Evolutionary conservation across 2,113 vertebrate genomes (phyloP).

Genomic region (Leptobrachium leishanense): DNA sequence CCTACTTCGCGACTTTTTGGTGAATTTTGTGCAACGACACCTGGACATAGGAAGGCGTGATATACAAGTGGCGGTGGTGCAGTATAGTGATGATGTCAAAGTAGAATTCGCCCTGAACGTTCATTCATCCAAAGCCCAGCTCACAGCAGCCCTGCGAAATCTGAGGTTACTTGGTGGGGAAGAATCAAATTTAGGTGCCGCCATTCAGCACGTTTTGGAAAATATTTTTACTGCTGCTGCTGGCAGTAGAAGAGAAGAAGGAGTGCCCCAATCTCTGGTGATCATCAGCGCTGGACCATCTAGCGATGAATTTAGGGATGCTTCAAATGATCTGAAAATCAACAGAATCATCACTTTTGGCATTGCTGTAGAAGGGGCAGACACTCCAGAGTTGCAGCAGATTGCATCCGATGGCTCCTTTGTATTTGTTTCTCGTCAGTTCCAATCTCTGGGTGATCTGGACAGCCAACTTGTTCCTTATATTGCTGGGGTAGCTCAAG

Average conservation of each 20-base stretch:
- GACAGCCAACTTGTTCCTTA: slow-evolving; percentile 77
- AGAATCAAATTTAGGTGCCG: slow-evolving; percentile 83
- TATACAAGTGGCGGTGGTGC: slow-evolving; percentile 86
- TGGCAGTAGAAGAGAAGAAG: slow-evolving; percentile 90
- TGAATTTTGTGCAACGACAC: slow-evolving; percentile 83
- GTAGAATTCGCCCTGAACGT: slow-evolving; percentile 85
- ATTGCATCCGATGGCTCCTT: slow-evolving; percentile 83
- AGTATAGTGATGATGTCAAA: slow-evolving; percentile 80
- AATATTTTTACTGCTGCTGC: slow-evolving; percentile 78
- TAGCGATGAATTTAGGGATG: slow-evolving; percentile 84
- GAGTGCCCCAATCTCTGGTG: slow-evolving; percentile 86
- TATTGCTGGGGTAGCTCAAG: slow-evolving; percentile 84
- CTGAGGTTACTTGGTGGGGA: slow-evolving; percentile 77
- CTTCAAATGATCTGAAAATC: slow-evolving; percentile 82
- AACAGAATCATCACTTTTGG: slow-evolving; percentile 81
- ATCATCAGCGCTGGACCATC: slow-evolving; percentile 86
- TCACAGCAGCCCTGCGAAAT: slow-evolving; percentile 82
- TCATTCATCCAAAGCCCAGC: slow-evolving; percentile 76
- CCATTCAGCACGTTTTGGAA: slow-evolving; percentile 82
- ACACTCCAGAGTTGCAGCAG: slow-evolving; percentile 80
- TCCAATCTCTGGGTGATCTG: slow-evolving; percentile 74
- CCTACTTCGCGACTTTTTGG: slow-evolving; percentile 85
- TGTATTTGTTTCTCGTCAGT: slow-evolving; percentile 80
- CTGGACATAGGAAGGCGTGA: slow-evolving; percentile 84
- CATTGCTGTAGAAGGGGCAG: slow-evolving; percentile 74